Evolutionary conservation across 2,888 invertebrate genomes (phyloP).

Genomic region (Ommatoiulus sabulosus): DNA sequence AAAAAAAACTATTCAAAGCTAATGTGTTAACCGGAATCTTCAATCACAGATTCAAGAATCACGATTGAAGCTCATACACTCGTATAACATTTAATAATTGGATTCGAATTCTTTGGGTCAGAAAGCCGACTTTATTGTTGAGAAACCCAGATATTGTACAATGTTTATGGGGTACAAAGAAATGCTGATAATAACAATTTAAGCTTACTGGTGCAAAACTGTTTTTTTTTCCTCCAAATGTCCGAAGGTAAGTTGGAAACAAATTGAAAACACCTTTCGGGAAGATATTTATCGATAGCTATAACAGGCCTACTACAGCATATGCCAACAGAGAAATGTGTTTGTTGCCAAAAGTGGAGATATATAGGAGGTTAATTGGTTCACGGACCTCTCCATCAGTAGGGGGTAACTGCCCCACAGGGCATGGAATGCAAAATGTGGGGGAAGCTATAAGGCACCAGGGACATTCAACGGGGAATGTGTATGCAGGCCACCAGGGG

Average conservation of each 20-base stretch:
- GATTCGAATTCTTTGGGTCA: background rate
- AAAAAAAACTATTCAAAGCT: too few relatives aligned
- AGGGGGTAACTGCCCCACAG: conserved; percentile 54
- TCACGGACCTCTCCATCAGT: conserved; percentile 55
- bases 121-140: background rate
- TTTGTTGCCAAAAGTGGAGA: conserved; percentile 51
- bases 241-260: conserved; percentile 20
- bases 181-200: background rate
- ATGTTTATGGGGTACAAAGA: background rate
- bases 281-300: conserved; percentile 36
- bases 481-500: conserved; percentile 7
- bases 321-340: conserved; percentile 24
- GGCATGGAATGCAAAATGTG: conserved; percentile 43
- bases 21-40: too few relatives aligned
- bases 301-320: conserved; percentile 16
- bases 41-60: too few relatives aligned
- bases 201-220: background rate
- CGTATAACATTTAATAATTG: too few relatives aligned
- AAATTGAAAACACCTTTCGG: conserved; percentile 30
- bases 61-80: too few relatives aligned
- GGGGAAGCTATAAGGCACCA: conserved; percentile 23
- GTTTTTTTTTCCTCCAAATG: background rate
- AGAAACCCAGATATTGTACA: background rate
- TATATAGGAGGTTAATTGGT: conserved; percentile 58
- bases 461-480: background rate